Evolutionary conservation across 1,140 invertebrate genomes (phyloP), one percentile per base, ranked within the genome.

Genomic region (Euborellia annulipes): DNA sequence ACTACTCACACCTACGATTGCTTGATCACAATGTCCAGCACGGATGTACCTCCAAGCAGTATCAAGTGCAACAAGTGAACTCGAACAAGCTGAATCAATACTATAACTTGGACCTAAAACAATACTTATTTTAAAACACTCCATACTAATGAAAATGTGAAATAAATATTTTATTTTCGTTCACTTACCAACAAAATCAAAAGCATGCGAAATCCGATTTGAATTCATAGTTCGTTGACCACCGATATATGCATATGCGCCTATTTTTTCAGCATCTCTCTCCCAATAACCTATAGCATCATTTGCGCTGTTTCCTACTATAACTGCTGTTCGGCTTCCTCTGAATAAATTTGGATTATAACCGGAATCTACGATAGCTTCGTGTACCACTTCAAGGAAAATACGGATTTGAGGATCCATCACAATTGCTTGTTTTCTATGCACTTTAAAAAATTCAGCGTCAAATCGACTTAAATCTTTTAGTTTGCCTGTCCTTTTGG

Each of bases 321-420:
- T n/a, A n/a, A n/a, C n/a, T n/a, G n/a, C n/a, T n/a, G n/a, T n/a
- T n/a, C n/a, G n/a, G n/a, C n/a, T n/a, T n/a, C n/a, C n/a, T n/a
- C n/a, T n/a, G n/a, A n/a, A n/a, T n/a, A n/a, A n/a, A n/a, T n/a
- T n/a, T n/a, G n/a, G n/a, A 42, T 42, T 21, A 42, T 42, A 21
- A 3, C 89, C 89, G 47, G 88, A 80, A 71, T 94, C 90, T 46
- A 90, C 64, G 13, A 93, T 73, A 1, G 87, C 83, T 65, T 93
- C 89, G 54, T 85, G 82, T 0, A 84, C 68, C 37, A 80, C 76
- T 62, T 95, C 89, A 18, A 93, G 59, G n/a, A 93, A 60, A n/a
- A n/a, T n/a, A n/a, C n/a, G n/a, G n/a, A n/a, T n/a, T n/a, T n/a
- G 45, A 90, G 88, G 88, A 55, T 94, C 89, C 82, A 91, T 85